Evolutionary conservation across 2,113 vertebrate species (phyloP).

Genomic region (Barbus barbus): DNA sequence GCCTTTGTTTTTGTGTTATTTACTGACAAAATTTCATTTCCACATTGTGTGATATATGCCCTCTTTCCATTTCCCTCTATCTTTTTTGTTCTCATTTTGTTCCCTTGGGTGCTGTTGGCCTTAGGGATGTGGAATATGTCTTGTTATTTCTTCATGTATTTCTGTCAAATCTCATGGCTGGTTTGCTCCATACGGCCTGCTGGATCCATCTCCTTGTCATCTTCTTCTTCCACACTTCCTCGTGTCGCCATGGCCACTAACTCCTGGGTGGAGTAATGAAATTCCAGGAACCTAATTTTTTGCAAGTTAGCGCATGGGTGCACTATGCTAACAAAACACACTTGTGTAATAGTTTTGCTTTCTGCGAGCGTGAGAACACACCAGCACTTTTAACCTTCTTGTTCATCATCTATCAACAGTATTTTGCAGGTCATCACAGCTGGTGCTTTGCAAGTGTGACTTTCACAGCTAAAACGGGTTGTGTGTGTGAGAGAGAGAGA

Average conservation of each 20-base stretch:
- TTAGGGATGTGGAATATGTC: not conserved
- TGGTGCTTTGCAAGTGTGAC: constrained; percentile 7
- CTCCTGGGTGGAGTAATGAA: not conserved
- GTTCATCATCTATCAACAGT: constrained; percentile 30
- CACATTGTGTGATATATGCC: not conserved
- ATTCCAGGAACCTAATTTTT: not conserved
- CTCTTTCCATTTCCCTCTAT: not conserved
- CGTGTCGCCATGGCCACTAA: not conserved
- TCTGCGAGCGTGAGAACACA: not conserved
- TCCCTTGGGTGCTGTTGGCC: not conserved
- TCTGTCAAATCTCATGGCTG: constrained; percentile 4
- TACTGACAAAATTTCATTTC: not conserved
- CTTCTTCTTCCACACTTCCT: not conserved
- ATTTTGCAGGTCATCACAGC: constrained; percentile 28
- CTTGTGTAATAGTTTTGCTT: constrained; percentile 12
- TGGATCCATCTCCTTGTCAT: not conserved
- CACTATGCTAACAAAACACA: constrained; percentile 15
- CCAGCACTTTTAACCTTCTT: constrained; percentile 39
- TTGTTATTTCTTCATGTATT: not conserved
- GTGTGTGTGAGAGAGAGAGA: constrained; percentile 2
- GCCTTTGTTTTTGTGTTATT: too few relatives aligned
- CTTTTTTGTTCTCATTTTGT: not conserved
- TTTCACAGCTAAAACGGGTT: constrained; percentile 5
- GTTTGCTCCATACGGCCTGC: not conserved
- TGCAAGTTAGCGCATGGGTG: not conserved